phyloP scores from a whole-genome alignment of 2,113 vertebrate genomes.

The human (Homo sapiens) region DNA sequence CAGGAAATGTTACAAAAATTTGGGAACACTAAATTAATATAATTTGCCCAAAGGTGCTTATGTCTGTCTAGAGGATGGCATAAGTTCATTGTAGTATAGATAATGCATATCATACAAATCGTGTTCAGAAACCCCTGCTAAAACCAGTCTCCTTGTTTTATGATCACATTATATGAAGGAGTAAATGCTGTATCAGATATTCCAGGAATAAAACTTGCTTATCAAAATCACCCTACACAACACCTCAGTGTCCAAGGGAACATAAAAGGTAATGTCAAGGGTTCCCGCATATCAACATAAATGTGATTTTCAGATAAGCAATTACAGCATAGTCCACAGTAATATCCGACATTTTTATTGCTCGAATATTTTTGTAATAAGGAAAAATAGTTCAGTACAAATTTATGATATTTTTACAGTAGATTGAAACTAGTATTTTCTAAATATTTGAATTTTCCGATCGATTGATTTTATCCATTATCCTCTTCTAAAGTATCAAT shows the following conservation, averaged over 20 bases:
- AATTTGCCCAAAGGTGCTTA: not conserved
- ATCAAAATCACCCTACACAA: not conserved
- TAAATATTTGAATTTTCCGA: no score
- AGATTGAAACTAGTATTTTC: not conserved
- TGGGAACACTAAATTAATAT: not conserved
- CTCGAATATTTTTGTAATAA: not conserved
- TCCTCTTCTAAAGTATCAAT: not conserved
- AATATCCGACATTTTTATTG: not conserved
- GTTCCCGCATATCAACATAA: accelerated
- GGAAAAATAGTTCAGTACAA: not conserved
- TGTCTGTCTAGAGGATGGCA: accelerated
- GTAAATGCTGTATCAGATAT: accelerated
- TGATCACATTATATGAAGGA: accelerated
- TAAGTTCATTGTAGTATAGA: not conserved
- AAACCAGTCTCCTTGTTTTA: not conserved
- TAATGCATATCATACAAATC: no score
- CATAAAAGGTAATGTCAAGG: not conserved
- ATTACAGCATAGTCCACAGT: no score
- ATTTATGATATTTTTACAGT: not conserved
- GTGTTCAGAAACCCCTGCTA: not conserved
- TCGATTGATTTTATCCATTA: not conserved
- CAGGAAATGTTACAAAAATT: not conserved
- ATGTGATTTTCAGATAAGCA: accelerated
- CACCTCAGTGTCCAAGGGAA: no score
- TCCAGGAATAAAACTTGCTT: not conserved